A percentile compares a stretch with the other conserved stretches of the same genome.
These are phyloP conservation scores for Conus betulinus DNA, from an alignment of 1,140 invertebrate species.

Conservation along the genomic window DNA sequence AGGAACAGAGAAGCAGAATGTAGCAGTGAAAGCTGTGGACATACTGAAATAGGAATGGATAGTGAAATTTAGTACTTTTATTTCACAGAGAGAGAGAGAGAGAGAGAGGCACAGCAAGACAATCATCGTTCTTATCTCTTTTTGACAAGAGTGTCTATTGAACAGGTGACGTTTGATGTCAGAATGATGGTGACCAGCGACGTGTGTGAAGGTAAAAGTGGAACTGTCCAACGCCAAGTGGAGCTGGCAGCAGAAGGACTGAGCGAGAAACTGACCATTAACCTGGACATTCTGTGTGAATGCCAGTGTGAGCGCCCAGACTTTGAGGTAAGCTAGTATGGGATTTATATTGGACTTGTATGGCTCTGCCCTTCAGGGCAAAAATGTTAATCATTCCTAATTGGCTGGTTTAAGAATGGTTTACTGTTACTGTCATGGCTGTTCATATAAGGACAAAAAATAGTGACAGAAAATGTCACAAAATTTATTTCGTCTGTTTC, in stretches of 20 bases:
- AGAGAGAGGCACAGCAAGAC: too few species aligned
- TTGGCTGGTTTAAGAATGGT: background rate
- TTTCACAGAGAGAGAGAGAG: too few species aligned
- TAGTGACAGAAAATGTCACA: too few species aligned
- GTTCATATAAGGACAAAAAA: too few species aligned
- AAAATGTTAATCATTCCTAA: background rate
- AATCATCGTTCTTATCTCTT: too few species aligned
- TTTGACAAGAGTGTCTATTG: too few species aligned
- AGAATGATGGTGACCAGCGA: slow-evolving; percentile 83
- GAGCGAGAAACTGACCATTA: slow-evolving; percentile 88
- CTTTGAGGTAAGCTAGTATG: slow-evolving; percentile 45
- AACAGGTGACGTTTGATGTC: slow-evolving; percentile 78
- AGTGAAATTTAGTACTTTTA: too few species aligned
- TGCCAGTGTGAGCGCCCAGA: slow-evolving; percentile 83
- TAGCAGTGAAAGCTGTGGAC: too few species aligned
- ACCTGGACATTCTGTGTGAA: slow-evolving; percentile 91
- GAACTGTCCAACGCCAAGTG: slow-evolving; percentile 76
- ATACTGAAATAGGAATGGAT: too few species aligned
- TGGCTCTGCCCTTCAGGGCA: background rate
- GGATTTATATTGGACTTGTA: background rate
- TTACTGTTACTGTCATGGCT: too few species aligned
- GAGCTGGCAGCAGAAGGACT: slow-evolving; percentile 95
- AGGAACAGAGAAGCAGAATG: too few species aligned
- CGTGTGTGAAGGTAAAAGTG: slow-evolving; percentile 47
- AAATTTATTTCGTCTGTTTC: too few species aligned